Percentiles rank a stretch among this genome's conserved stretches.
Conservation (phyloP, 35 echinoderm and acorn worm genomes). For the Lytechinus pictus region DNA sequence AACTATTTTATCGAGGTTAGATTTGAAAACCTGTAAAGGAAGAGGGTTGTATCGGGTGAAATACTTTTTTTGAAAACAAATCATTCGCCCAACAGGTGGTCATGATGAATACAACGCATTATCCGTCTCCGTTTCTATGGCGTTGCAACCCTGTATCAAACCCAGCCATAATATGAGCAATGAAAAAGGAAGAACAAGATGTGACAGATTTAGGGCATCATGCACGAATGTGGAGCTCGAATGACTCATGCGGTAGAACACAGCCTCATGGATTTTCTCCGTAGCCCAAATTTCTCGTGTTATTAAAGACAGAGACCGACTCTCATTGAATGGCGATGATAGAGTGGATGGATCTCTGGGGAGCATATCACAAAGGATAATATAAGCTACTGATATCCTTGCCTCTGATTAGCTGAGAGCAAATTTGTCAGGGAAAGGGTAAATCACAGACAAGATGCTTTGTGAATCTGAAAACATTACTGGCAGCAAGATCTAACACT, state of each 20-base stretch:
- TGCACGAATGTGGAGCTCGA: background rate
- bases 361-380: background rate
- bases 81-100: background rate
- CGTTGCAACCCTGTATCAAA: background rate
- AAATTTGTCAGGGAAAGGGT: too few species aligned
- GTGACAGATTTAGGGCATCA: slow-evolving; percentile 9
- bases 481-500: too few species aligned
- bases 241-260: background rate
- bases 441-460: too few species aligned
- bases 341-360: background rate
- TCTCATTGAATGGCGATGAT: background rate
- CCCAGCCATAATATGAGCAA: background rate
- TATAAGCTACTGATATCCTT: too few species aligned
- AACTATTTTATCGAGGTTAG: too few species aligned
- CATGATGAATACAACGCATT: background rate
- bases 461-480: too few species aligned
- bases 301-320: background rate
- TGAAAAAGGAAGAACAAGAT: background rate
- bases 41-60: too few species aligned
- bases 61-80: too few species aligned
- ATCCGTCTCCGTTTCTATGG: background rate
- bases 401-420: too few species aligned
- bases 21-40: too few species aligned
- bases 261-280: background rate
- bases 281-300: background rate